A percentile compares a stretch with the other conserved stretches of the same genome.
Evolutionary conservation across 2,888 invertebrate genomes (phyloP).

Genomic region (Athripsodes cinereus): DNA sequence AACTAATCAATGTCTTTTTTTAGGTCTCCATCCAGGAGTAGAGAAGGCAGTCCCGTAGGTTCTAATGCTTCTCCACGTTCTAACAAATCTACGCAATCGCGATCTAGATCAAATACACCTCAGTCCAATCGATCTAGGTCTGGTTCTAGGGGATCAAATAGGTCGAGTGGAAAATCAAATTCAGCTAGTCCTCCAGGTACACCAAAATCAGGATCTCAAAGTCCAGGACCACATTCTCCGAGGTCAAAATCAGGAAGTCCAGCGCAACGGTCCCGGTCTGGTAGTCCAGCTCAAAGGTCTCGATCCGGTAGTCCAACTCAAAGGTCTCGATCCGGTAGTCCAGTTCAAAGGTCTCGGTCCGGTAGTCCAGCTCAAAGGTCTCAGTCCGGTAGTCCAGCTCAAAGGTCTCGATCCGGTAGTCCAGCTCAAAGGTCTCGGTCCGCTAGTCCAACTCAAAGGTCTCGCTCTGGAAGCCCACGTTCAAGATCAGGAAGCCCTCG

Average conservation of each 20-base stretch:
- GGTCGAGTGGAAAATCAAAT: constrained; percentile 23
- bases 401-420: constrained; percentile 27
- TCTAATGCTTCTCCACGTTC: constrained; percentile 29
- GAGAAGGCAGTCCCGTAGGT: constrained; percentile 33
- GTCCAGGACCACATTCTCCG: constrained; percentile 29
- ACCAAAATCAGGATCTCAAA: constrained; percentile 33
- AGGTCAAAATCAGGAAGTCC: constrained; percentile 33
- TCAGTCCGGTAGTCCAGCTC: constrained; percentile 32
- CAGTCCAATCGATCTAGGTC: constrained; percentile 44
- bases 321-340: constrained; percentile 37
- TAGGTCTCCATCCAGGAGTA: constrained; percentile 42
- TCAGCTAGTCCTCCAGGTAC: constrained; percentile 27
- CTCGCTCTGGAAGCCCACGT: constrained; percentile 23
- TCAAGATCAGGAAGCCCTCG: constrained; percentile 34
- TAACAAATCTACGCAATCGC: constrained; percentile 42
- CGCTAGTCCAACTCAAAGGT: constrained; percentile 25
- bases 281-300: constrained; percentile 39
- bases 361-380: constrained; percentile 30
- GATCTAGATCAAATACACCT: constrained; percentile 42
- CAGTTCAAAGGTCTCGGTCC: constrained; percentile 21
- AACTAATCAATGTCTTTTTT: constrained; percentile 19
- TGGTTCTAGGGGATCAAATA: constrained; percentile 21
- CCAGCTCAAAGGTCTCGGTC: constrained; percentile 20
- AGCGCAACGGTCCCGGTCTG: constrained; percentile 24
- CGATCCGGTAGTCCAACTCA: constrained; percentile 47